A percentile compares a stretch with the other conserved stretches of the same genome.
Evolutionary conservation across 1,140 invertebrate genomes (phyloP).

Genomic region (Eumeta japonica): DNA sequence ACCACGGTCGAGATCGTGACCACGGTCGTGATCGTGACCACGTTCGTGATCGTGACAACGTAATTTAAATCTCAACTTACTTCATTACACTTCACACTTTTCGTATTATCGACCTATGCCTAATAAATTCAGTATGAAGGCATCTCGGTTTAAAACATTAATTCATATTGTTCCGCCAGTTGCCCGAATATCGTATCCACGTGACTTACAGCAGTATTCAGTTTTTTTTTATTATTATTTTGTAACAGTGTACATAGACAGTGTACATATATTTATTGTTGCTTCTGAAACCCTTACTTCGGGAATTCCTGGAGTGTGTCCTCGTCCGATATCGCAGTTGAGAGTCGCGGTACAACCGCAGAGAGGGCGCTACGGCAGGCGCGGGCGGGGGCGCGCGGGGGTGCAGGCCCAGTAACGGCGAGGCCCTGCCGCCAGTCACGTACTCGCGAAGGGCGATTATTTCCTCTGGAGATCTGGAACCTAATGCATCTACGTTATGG

Average conservation of each 20-base stretch:
- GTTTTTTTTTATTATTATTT: background rate
- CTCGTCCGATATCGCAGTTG: conserved; percentile 38
- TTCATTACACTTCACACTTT: too few relatives aligned
- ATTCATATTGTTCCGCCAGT: too few relatives aligned
- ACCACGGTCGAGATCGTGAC: too few relatives aligned
- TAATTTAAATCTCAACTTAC: too few relatives aligned
- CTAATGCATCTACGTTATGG: conserved; percentile 13
- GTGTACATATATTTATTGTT: background rate
- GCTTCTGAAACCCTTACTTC: conserved; percentile 22
- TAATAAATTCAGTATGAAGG: too few relatives aligned
- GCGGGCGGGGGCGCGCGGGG: conserved; percentile 30
- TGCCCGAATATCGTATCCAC: too few relatives aligned
- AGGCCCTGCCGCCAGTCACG: conserved; percentile 30
- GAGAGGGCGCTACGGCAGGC: conserved; percentile 33
- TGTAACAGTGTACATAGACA: background rate
- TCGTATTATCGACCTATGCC: too few relatives aligned
- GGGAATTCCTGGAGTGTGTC: conserved; percentile 40
- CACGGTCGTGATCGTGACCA: too few relatives aligned
- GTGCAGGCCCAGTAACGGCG: conserved; percentile 34
- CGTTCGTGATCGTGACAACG: too few relatives aligned
- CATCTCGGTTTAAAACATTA: too few relatives aligned
- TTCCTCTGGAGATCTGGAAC: conserved; percentile 42
- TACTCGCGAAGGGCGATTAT: conserved; percentile 46
- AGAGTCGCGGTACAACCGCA: conserved; percentile 37
- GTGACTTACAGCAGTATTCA: too few relatives aligned